Percentiles rank a stretch among this genome's conserved stretches.
Conservation (phyloP, 1,140 invertebrate genomes). For the Thaumetopoea pityocampa region DNA sequence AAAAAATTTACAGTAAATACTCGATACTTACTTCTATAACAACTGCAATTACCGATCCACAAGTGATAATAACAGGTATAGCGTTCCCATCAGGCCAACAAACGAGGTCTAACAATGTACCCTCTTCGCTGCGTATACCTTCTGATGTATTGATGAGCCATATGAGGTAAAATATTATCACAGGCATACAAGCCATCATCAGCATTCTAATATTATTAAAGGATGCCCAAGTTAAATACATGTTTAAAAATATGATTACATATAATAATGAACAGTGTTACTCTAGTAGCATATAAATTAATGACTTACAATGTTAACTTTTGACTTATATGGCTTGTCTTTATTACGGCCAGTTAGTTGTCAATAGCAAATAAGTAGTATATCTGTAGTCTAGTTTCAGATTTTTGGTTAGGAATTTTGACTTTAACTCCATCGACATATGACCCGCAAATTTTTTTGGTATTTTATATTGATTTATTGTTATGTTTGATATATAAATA, state of each 20-base stretch:
- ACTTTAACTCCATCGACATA: too few species aligned
- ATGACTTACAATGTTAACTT: too few species aligned
- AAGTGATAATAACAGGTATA: conserved; percentile 39
- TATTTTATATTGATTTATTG: too few species aligned
- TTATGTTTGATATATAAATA: too few species aligned
- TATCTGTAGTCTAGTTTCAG: too few species aligned
- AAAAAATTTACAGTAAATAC: neutral
- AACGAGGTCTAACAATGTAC: conserved; percentile 43
- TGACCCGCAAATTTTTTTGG: too few species aligned
- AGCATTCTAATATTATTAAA: conserved; percentile 66
- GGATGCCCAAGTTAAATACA: conserved; percentile 57
- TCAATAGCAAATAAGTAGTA: too few species aligned
- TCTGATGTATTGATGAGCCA: conserved; percentile 68
- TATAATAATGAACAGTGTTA: too few species aligned
- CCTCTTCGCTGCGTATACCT: conserved; percentile 60
- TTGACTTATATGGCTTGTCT: too few species aligned
- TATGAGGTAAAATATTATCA: conserved; percentile 64
- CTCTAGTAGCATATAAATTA: too few species aligned
- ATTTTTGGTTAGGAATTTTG: too few species aligned
- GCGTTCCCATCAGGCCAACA: conserved; percentile 46
- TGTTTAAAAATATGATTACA: conserved; percentile 11
- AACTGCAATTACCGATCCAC: conserved; percentile 34
- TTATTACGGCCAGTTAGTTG: too few species aligned
- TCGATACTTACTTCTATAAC: conserved; percentile 48
- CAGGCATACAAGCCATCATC: conserved; percentile 62